Percentiles rank a stretch among this genome's conserved stretches.
These are phyloP conservation scores for Scaptomyza montana DNA, from an alignment of 1,140 invertebrate species.

Conservation along the genomic window DNA sequence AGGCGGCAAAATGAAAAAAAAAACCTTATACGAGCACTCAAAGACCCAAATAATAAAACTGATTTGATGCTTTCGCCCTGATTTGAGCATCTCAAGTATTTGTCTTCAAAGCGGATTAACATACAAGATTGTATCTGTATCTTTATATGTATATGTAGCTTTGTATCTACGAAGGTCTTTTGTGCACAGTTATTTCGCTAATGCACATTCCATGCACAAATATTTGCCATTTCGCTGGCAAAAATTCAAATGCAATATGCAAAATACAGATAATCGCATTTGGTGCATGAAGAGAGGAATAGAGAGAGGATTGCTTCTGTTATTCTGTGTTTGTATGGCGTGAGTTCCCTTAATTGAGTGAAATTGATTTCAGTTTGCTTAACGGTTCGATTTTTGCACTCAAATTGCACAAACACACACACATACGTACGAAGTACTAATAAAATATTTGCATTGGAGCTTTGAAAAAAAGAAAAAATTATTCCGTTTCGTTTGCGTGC, in stretches of 20 bases:
- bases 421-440: slow-evolving; percentile 6
- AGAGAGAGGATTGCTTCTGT: slow-evolving; percentile 5
- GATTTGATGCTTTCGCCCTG: slow-evolving; percentile 59
- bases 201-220: slow-evolving; percentile 35
- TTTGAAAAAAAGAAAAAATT: slow-evolving; percentile 4
- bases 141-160: no score
- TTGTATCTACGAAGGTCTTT: slow-evolving; percentile 7
- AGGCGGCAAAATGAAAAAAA: slow-evolving; percentile 43
- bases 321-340: slow-evolving; percentile 22
- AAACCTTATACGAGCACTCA: slow-evolving; percentile 33
- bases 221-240: slow-evolving; percentile 48
- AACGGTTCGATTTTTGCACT: slow-evolving; percentile 50
- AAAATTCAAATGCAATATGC: slow-evolving; percentile 42
- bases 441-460: slow-evolving; percentile 46
- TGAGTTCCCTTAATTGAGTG: slow-evolving; percentile 69
- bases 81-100: slow-evolving; percentile 49
- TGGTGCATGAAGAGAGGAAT: not conserved
- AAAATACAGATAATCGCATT: slow-evolving; percentile 62
- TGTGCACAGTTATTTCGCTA: slow-evolving; percentile 43
- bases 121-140: slow-evolving; percentile 17
- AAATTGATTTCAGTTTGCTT: slow-evolving; percentile 75
- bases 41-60: slow-evolving; percentile 11
- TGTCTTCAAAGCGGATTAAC: slow-evolving; percentile 46
- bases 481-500: slow-evolving; percentile 51
- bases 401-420: slow-evolving; percentile 20